Evolutionary conservation across 2,888 invertebrate genomes (phyloP), one percentile per base, ranked within the genome.

Genomic region (Ormyrus labotus): DNA sequence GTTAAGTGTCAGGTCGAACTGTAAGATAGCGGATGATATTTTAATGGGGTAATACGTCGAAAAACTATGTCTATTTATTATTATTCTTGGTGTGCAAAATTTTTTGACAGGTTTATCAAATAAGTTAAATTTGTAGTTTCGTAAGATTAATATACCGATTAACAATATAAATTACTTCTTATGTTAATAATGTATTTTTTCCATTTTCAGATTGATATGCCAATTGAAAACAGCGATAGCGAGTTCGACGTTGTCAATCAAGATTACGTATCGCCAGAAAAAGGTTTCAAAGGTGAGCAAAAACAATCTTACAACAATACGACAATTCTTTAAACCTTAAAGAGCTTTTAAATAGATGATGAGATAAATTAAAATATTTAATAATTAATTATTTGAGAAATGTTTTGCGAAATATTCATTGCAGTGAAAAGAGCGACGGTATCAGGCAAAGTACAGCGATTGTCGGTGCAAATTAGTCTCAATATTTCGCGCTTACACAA

Each of bases 241-340:
- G 89, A 89, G 81, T 86, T 87, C 50, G 89, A 88, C 75, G 84
- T 83, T 58, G 85, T 85, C 55, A 88, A 86, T 83, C 85, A 80
- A 60, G 87, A 87, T 74, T 83, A 87, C 11, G 85, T 85, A 11
- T 89, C 88, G 6, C 90, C 90, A 63, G 90, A 90, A 81, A 90
- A 89, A 84, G 90, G 90, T 64, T 90, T 90, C 83, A 90, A 90
- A 85, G 90, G 90, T 90, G 83, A 86, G 88, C 84, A 34, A 60
- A 64, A 4, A 68, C 0, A 34, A 34, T 34, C 3, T 34, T 34
- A 34, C 34, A 34, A 34, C 0, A 34, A 34, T 34, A 34, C 4
- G 34, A 34, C 34, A 34, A 34, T 34, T 34, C 34, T 34, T 34
- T 34, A 34, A 34, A 34, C 34, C 34, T 2, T 34, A 34, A 34